Percentiles rank a stretch among this genome's conserved stretches.
Conservation (phyloP, 1,140 invertebrate species). For the Caerostris extrusa region DNA sequence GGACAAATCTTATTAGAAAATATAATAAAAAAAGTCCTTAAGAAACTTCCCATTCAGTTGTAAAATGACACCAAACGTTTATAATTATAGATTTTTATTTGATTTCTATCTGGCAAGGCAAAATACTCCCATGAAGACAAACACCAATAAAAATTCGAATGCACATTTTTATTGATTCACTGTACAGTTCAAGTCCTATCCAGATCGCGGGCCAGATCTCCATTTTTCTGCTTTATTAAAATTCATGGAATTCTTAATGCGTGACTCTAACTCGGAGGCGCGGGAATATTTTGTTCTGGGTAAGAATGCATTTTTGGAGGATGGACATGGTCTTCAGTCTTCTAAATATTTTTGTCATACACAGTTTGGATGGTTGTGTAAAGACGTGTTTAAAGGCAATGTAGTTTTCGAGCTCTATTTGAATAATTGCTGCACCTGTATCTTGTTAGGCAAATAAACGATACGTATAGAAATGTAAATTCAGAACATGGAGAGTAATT, state of each 20-base stretch:
- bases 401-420: background rate
- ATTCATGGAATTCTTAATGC: slow-evolving; percentile 76
- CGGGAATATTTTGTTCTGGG: slow-evolving; percentile 57
- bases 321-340: slow-evolving; percentile 33
- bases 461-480: background rate
- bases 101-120: background rate
- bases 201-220: slow-evolving; percentile 36
- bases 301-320: slow-evolving; percentile 67
- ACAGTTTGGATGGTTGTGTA: background rate
- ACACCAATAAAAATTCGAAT: slow-evolving; percentile 65
- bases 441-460: background rate
- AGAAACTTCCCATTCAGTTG: slow-evolving; percentile 7
- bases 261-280: background rate
- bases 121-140: slow-evolving; percentile 41
- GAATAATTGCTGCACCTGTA: slow-evolving; percentile 19
- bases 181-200: slow-evolving; percentile 42
- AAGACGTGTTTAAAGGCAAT: slow-evolving; percentile 15
- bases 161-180: slow-evolving; percentile 71
- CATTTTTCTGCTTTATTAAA: slow-evolving; percentile 76
- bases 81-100: slow-evolving; percentile 49
- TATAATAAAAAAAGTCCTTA: background rate
- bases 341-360: slow-evolving; percentile 62
- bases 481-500: background rate
- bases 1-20: background rate
- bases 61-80: background rate